Base-by-base conservation (phyloP, 2,113 vertebrate genomes). In the Saguinus midas region DNA sequence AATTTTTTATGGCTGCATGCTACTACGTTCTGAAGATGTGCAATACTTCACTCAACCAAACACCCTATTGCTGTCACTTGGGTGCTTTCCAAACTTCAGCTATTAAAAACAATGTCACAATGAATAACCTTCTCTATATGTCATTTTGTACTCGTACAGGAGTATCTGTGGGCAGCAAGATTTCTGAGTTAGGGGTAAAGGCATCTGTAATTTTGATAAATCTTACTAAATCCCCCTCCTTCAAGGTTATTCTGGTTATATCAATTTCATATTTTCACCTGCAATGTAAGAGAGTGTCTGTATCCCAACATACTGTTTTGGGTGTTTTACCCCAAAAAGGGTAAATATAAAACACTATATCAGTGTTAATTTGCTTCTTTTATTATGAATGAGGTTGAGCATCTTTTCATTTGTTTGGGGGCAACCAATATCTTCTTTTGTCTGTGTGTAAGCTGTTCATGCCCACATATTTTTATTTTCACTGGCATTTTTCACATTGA, bases 151-250 rank as follows among this genome's bases (percentile, higher is more conserved):
- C 40, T 83, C 87, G 25, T 32, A 35, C 13, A 80, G 27, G 66
- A 50, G 40, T 79, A 40, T 83, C 32, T 91, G 18, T 70, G 79
- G 68, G 50, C 73, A 90, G 35, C 66, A 61, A 90, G 43, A 66
- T 75, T 95, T 90, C 81, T 68, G 70, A 90, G 37, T 27, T 43
- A 79, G 66, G 48, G n/a, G 43, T 40, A 95, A 97, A 93, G 27
- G 2, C 43, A 27, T 72, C 83, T 85, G 48, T 91, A 95, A 96
- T 97, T 94, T 80, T 97, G 91, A 94, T 96, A 91, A 95, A 95
- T 96, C 40, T 70, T 87, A 43, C 32, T 85, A 84, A 86, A n/a
- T 88, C 58, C 32, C 7, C 10, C 16, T 85, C 37, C 48, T 80
- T 97, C 78, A 83, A 96, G 70, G 92, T 95, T 73, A 75, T 80